A percentile compares a stretch with the other conserved stretches of the same genome.
phyloP scores from a whole-genome alignment of 2,888 invertebrate species.

The Notocelia uddmanniana region DNA sequence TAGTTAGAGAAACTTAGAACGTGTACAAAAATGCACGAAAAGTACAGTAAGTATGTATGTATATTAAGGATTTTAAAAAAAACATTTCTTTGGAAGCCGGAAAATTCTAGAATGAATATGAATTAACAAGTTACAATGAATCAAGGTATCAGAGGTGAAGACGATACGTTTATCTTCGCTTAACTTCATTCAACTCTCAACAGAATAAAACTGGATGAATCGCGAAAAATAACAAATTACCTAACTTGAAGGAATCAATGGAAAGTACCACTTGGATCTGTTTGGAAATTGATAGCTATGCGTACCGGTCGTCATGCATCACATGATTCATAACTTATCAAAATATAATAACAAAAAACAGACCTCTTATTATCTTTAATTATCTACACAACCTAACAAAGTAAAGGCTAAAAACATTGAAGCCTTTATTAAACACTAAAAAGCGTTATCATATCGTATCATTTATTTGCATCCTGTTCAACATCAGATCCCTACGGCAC shows the following conservation, averaged over 20 bases:
- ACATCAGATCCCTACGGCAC: too few relatives aligned
- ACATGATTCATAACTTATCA: constrained; percentile 30
- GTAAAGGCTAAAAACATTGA: not conserved
- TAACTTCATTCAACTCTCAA: constrained; percentile 2
- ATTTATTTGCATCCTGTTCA: too few relatives aligned
- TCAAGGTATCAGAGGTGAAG: not conserved
- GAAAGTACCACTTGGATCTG: constrained; percentile 16
- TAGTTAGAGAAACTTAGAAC: too few relatives aligned
- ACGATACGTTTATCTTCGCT: not conserved
- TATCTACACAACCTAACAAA: not conserved
- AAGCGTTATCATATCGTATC: too few relatives aligned
- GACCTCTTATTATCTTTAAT: not conserved
- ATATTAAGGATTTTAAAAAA: too few relatives aligned
- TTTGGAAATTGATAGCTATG: constrained; percentile 27
- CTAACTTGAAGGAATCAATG: not conserved
- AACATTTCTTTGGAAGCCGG: too few relatives aligned
- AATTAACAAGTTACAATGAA: not conserved
- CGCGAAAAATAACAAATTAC: not conserved
- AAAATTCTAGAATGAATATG: too few relatives aligned
- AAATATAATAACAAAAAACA: constrained; percentile 29
- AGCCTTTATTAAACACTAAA: too few relatives aligned
- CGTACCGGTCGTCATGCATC: constrained; percentile 11
- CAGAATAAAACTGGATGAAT: constrained; percentile 14
- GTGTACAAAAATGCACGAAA: too few relatives aligned
- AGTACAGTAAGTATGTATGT: too few relatives aligned